phyloP scores from a whole-genome alignment of 2,797 vertebrate species.

The Salmo trutta region DNA sequence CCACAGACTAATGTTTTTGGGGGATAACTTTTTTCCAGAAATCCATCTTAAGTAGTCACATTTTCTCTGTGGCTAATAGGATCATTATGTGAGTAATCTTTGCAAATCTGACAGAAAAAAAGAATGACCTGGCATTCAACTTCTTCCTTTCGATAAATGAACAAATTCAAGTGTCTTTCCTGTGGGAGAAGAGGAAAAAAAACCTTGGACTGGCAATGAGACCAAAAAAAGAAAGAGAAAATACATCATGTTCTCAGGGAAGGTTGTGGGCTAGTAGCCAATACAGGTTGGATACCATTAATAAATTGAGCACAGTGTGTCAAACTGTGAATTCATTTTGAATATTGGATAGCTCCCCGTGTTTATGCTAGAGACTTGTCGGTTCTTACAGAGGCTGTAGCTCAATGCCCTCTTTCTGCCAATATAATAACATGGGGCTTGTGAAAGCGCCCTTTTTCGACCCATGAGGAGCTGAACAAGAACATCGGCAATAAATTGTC shows the following conservation, averaged over 20 bases:
- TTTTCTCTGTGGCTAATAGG: constrained; percentile 81
- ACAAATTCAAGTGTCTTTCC: constrained; percentile 80
- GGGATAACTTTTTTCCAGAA: constrained; percentile 77
- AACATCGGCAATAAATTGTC: too few species aligned
- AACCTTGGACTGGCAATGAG: constrained; percentile 52
- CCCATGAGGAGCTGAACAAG: too few species aligned
- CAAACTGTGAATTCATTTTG: too few species aligned
- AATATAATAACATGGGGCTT: too few species aligned
- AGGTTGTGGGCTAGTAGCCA: constrained; percentile 48
- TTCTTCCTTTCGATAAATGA: constrained; percentile 81
- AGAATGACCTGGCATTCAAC: constrained; percentile 80
- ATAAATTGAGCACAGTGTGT: background rate
- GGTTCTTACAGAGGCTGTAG: too few species aligned
- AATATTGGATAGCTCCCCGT: too few species aligned
- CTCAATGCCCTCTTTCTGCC: too few species aligned
- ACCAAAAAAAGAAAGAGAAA: constrained; percentile 51
- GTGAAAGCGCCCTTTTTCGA: too few species aligned
- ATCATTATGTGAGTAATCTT: constrained; percentile 84
- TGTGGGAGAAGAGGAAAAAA: constrained; percentile 63
- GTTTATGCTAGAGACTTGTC: too few species aligned
- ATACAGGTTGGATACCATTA: constrained; percentile 9
- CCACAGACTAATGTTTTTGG: constrained; percentile 60
- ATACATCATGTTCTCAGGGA: constrained; percentile 68
- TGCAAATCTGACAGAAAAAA: constrained; percentile 80
- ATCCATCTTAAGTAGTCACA: constrained; percentile 83